Percentiles rank a stretch among this genome's conserved stretches.
phyloP scores from a whole-genome alignment of 2,797 vertebrate species.

The Microctenopoma stevenorrisi region DNA sequence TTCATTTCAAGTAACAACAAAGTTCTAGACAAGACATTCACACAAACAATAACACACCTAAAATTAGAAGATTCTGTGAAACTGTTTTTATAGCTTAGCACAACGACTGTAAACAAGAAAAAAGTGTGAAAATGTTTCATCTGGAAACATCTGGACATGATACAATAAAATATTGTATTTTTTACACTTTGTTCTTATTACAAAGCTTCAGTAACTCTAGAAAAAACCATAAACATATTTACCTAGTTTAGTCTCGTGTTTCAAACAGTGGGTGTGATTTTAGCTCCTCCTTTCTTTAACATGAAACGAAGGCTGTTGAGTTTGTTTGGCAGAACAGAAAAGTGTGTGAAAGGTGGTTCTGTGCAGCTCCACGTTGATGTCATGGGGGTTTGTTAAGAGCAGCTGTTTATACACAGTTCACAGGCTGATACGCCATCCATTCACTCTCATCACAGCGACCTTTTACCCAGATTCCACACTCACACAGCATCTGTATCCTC shows the following conservation, averaged over 20 bases:
- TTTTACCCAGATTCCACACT: conserved; percentile 77
- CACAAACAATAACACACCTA: not conserved
- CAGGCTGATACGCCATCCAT: conserved; percentile 38
- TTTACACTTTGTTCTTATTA: too few relatives aligned
- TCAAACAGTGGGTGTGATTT: not conserved
- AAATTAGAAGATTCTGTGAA: not conserved
- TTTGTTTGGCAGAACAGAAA: conserved; percentile 30
- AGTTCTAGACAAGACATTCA: not conserved
- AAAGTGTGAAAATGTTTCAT: too few relatives aligned
- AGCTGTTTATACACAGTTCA: conserved; percentile 65
- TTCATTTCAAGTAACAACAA: conserved; percentile 6
- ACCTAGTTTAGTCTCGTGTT: not conserved
- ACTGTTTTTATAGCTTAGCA: too few relatives aligned
- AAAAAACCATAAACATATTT: not conserved
- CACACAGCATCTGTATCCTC: conserved; percentile 55
- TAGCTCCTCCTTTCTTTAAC: not conserved
- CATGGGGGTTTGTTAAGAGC: conserved; percentile 47
- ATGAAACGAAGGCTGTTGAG: not conserved
- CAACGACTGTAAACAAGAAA: too few relatives aligned
- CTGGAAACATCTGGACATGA: too few relatives aligned
- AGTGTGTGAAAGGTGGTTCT: conserved; percentile 66
- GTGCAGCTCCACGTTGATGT: conserved; percentile 23
- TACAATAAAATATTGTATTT: too few relatives aligned
- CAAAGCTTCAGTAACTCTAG: not conserved
- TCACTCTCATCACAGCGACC: conserved; percentile 58